phyloP scores from a whole-genome alignment of 2,888 invertebrate species.

The Drosophila infuscata region DNA sequence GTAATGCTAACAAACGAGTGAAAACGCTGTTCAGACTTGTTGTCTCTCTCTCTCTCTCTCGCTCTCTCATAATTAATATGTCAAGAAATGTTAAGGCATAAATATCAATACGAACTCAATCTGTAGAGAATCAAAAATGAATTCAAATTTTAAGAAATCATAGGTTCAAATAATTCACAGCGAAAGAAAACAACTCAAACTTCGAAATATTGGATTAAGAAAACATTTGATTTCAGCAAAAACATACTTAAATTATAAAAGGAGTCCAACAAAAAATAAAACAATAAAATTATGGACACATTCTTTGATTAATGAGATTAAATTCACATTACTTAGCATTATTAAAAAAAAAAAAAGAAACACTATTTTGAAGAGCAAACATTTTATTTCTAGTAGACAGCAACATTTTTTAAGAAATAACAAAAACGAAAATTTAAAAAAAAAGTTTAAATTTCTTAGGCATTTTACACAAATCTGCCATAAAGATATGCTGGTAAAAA shows the following conservation, averaged over 20 bases:
- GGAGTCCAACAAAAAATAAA: neutral
- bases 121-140: neutral
- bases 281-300: neutral
- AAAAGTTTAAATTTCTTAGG: neutral
- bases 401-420: neutral
- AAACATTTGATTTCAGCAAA: neutral
- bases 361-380: neutral
- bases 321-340: neutral
- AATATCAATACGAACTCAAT: neutral
- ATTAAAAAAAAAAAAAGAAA: no score
- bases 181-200: neutral
- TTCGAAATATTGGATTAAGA: neutral
- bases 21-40: conserved; percentile 11
- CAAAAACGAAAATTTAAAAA: neutral
- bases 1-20: conserved; percentile 25
- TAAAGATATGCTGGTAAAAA: neutral
- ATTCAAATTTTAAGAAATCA: neutral
- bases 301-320: neutral
- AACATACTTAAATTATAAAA: neutral
- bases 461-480: neutral
- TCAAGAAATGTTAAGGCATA: conserved; percentile 1
- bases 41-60: neutral
- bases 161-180: neutral
- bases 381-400: neutral
- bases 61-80: conserved; percentile 10